Base-by-base conservation (phyloP, 1,140 invertebrate species). In the Drosophila ogumai region DNA sequence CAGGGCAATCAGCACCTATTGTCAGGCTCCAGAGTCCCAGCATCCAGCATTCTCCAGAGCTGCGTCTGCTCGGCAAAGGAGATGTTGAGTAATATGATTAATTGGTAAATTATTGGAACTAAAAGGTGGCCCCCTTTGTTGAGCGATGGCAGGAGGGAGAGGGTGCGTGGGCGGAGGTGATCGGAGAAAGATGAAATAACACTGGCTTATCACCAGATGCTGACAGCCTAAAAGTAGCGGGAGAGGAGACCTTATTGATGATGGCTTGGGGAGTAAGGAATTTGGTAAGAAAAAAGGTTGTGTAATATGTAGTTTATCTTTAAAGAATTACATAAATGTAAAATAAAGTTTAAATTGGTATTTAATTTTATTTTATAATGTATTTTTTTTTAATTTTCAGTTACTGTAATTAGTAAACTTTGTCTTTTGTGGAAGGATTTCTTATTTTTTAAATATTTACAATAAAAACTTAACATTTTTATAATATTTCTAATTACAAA, bases 1-100 rank as follows among this genome's bases (percentile, higher is more conserved):
- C 73, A 66, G 61, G 71, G 90, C 90, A 91, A 91, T 91, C 90
- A 91, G 86, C 90, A 91, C 86, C 90, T 91, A 91, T 91, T 91
- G 90, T 91, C 80, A 71, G 74, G 80, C 57, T 55, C 66, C 66
- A 17, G 40, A 72, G 68, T 19, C 47, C 41, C 65, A 69, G 68
- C 43, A 56, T 72, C 68, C 65, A 69, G 68, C 65, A 56, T 72
- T 72, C 66, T 57, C 12, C 44, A 9, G 43, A 69, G 41, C 32
- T 69, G 67, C 67, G 67, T 71, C 49, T 46, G 67, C 67, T 19
- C 46, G 46, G 81, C 63, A 67, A 71, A 72, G 76, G 50, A 72
- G 57, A 63, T 65, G 71, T 80, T 81, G 72, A 77, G 84, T 88
- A 81, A 87, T 88, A 87, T 87, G 84, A 88, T 88, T 88, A 88